Evolutionary conservation across 2,888 invertebrate genomes (phyloP).

Genomic region (Diaprepes abbreviatus): DNA sequence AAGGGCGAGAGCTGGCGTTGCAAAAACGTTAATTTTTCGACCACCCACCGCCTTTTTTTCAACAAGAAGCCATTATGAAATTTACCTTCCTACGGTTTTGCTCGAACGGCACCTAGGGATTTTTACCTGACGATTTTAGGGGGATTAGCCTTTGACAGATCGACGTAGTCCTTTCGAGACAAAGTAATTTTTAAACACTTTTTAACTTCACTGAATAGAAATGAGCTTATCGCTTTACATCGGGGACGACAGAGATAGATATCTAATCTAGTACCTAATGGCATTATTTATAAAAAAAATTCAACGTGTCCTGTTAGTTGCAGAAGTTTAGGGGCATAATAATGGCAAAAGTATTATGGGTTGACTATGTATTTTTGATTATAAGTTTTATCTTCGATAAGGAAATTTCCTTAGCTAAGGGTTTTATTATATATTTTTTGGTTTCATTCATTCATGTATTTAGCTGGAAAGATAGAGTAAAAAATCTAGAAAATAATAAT

Average conservation of each 20-base stretch:
- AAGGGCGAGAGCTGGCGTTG: neutral
- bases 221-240: neutral
- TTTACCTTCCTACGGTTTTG: constrained; percentile 46
- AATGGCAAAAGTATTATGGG: no score
- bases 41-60: constrained; percentile 65
- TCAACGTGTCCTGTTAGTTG: neutral
- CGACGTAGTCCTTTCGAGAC: neutral
- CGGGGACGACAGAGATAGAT: neutral
- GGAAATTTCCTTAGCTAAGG: no score
- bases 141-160: constrained; percentile 36
- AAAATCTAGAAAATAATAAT: no score
- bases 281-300: neutral
- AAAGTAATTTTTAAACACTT: neutral
- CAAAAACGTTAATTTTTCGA: constrained; percentile 53
- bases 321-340: neutral
- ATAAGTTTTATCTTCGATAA: no score
- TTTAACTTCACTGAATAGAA: neutral
- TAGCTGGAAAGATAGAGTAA: no score
- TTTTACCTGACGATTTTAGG: constrained; percentile 47
- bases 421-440: no score
- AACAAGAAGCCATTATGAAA: constrained; percentile 65
- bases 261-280: neutral
- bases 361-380: no score
- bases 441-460: no score
- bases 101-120: constrained; percentile 47